Conservation (phyloP, 1,140 invertebrate genomes). For the Anastatus disparis region DNA sequence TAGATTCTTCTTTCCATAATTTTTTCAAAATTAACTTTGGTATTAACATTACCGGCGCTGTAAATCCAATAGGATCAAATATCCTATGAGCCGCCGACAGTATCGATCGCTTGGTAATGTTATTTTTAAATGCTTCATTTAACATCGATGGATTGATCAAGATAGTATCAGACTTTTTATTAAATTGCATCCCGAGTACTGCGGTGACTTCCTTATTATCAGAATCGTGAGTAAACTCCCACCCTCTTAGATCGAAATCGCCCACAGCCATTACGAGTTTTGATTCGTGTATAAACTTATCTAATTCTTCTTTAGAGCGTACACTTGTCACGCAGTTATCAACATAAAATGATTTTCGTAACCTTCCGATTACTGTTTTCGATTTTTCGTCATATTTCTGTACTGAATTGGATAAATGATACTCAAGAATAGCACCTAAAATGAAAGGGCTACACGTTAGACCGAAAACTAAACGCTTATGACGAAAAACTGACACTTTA, state of each 20-base stretch:
- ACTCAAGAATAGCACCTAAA: conserved; percentile 34
- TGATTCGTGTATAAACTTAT: conserved; percentile 15
- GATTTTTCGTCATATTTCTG: conserved; percentile 7
- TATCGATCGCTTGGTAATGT: conserved; percentile 43
- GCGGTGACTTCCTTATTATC: conserved; percentile 9
- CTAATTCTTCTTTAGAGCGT: conserved; percentile 18
- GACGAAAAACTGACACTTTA: conserved; percentile 10
- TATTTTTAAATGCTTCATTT: conserved; percentile 17
- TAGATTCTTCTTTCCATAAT: too few species aligned
- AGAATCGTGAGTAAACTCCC: conserved; percentile 38
- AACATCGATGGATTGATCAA: conserved; percentile 29
- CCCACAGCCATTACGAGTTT: conserved; percentile 25
- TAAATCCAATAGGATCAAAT: conserved; percentile 54
- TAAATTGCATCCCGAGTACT: conserved; percentile 32
- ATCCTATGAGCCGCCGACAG: conserved; percentile 47
- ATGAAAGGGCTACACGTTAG: conserved; percentile 50
- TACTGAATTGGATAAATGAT: conserved; percentile 35
- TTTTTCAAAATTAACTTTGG: too few species aligned
- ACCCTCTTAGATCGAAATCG: conserved; percentile 41
- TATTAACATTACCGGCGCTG: too few species aligned
- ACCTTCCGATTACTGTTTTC: neutral
- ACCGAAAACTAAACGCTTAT: conserved; percentile 37
- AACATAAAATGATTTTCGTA: conserved; percentile 2
- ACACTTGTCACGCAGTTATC: neutral
- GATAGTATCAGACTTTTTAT: conserved; percentile 35